A percentile compares a stretch with the other conserved stretches of the same genome.
Evolutionary conservation across 2,797 vertebrate genomes (phyloP).

Genomic region (Hippoglossus hippoglossus): DNA sequence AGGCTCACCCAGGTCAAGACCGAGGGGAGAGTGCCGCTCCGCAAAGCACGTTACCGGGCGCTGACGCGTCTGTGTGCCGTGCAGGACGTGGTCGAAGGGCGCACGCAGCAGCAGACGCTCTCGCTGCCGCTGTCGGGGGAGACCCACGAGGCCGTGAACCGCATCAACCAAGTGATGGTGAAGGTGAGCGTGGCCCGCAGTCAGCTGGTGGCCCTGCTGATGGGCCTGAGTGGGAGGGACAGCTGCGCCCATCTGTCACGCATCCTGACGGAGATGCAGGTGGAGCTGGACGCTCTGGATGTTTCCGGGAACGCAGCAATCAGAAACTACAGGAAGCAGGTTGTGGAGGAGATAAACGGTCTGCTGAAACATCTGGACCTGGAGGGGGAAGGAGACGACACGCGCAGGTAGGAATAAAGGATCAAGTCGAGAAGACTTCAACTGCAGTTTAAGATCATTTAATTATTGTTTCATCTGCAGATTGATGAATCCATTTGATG

Average conservation of each 20-base stretch:
- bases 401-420: constrained; percentile 75
- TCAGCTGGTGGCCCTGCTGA: constrained; percentile 92
- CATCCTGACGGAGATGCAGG: constrained; percentile 93
- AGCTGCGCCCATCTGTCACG: constrained; percentile 94
- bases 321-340: constrained; percentile 95
- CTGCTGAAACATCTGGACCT: constrained; percentile 93
- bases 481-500: too few species aligned
- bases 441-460: too few species aligned
- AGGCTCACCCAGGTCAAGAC: constrained; percentile 96
- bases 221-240: constrained; percentile 91
- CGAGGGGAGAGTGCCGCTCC: constrained; percentile 90
- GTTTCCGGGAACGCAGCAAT: constrained; percentile 91
- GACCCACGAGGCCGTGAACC: constrained; percentile 88
- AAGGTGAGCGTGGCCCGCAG: constrained; percentile 93
- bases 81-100: constrained; percentile 93
- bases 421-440: too few species aligned
- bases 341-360: constrained; percentile 96
- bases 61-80: constrained; percentile 93
- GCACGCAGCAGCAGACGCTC: constrained; percentile 87
- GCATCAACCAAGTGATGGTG: constrained; percentile 94
- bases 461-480: too few species aligned
- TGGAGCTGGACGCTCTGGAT: constrained; percentile 95
- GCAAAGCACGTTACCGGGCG: constrained; percentile 93
- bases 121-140: constrained; percentile 93
- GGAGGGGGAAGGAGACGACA: constrained; percentile 92